A percentile compares a stretch with the other conserved stretches of the same genome.
Evolutionary conservation across 2,113 vertebrate species (phyloP).

Genomic region (Piaya cayana): DNA sequence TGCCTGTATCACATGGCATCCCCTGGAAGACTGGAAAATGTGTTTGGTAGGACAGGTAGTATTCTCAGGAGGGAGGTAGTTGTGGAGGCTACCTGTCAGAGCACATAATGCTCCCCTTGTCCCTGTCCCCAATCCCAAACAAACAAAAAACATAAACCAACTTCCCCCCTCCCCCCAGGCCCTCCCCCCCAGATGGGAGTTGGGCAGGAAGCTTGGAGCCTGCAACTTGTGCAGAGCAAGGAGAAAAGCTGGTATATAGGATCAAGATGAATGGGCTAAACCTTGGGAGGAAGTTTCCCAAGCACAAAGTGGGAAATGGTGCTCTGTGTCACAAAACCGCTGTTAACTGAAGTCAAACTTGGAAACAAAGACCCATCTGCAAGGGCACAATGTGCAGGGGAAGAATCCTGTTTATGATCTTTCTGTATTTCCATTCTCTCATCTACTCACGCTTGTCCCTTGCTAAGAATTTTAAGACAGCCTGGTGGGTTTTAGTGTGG

Average conservation of each 20-base stretch:
- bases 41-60: neutral
- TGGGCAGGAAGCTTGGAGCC: neutral
- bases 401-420: constrained; percentile 4
- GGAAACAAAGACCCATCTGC: neutral
- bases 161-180: too few relatives aligned
- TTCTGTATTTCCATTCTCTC: neutral
- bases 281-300: neutral
- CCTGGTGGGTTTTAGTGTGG: neutral
- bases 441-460: neutral
- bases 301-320: neutral
- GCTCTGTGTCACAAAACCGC: neutral
- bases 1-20: neutral
- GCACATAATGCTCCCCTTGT: neutral
- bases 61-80: neutral
- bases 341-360: neutral
- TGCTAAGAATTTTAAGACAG: neutral
- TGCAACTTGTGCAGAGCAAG: neutral
- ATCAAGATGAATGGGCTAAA: neutral
- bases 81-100: neutral
- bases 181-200: neutral
- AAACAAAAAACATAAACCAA: neutral
- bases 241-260: neutral
- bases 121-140: too few relatives aligned
- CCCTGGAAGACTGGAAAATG: neutral
- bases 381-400: neutral